These are phyloP conservation scores for Octodon degus DNA, from an alignment of 2,113 vertebrate genomes.

Conservation along the genomic window DNA sequence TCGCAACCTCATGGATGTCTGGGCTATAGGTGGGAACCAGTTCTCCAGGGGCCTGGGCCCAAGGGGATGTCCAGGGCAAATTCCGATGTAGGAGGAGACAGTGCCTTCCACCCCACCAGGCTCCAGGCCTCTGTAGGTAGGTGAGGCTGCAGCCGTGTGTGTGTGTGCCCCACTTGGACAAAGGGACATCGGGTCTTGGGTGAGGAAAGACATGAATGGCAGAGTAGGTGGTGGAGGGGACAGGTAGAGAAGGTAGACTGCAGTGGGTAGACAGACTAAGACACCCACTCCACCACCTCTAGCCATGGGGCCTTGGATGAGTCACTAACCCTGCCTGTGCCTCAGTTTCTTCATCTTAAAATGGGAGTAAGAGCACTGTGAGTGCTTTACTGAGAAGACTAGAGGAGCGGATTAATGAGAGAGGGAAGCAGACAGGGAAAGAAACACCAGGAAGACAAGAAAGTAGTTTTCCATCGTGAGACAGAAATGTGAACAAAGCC, in stretches of 20 bases:
- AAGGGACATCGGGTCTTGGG: background rate
- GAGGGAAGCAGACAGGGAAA: background rate
- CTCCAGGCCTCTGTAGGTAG: background rate
- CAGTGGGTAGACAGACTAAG: no score
- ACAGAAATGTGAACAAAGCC: background rate
- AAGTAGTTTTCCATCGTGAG: background rate
- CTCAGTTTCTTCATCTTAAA: background rate
- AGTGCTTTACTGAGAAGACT: background rate
- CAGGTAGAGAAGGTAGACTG: background rate
- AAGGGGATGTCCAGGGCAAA: background rate
- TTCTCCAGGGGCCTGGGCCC: background rate
- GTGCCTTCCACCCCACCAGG: background rate
- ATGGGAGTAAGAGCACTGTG: background rate
- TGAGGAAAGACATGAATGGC: background rate
- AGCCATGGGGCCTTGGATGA: background rate
- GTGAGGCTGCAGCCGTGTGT: background rate
- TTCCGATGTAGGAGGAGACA: background rate
- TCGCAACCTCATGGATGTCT: background rate
- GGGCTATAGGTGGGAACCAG: background rate
- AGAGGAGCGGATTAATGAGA: background rate
- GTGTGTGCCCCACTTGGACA: background rate
- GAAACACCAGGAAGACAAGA: background rate
- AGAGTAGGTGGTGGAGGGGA: no score
- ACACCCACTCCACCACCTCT: background rate
- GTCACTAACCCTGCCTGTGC: background rate